Percentiles rank a stretch among this genome's conserved stretches.
phyloP scores from a whole-genome alignment of 2,797 vertebrate genomes.

The Diglossa cyanea region DNA sequence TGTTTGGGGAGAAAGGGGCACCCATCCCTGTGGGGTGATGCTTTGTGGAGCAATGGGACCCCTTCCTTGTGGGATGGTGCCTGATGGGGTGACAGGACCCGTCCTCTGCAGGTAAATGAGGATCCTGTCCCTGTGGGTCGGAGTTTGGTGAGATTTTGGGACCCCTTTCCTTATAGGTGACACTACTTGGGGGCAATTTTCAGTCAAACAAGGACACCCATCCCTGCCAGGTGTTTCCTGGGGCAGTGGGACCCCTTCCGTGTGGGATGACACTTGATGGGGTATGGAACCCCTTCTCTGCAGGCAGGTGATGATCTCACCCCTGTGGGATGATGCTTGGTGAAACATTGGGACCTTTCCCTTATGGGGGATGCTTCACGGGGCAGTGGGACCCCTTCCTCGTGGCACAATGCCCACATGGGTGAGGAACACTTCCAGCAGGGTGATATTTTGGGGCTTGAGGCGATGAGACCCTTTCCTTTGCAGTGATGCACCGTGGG shows the following conservation, averaged over 20 bases:
- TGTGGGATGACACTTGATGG: background rate
- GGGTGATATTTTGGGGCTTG: background rate
- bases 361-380: background rate
- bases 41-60: background rate
- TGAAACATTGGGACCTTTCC: background rate
- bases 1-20: background rate
- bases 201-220: background rate
- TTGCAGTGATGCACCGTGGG: fast-evolving
- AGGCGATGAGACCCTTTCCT: background rate
- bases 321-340: background rate
- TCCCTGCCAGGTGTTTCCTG: background rate
- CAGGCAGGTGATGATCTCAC: background rate
- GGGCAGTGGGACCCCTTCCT: background rate
- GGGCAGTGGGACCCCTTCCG: background rate
- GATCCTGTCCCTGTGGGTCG: fast-evolving
- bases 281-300: background rate
- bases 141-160: background rate
- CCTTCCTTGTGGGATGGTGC: background rate
- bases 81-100: background rate
- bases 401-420: fast-evolving
- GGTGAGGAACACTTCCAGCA: background rate
- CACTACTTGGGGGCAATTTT: background rate
- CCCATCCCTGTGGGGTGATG: background rate
- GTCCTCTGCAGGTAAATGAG: background rate
- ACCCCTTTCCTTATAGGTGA: background rate